phyloP scores from a whole-genome alignment of 2,888 invertebrate species.

The Coecobrya sp. region DNA sequence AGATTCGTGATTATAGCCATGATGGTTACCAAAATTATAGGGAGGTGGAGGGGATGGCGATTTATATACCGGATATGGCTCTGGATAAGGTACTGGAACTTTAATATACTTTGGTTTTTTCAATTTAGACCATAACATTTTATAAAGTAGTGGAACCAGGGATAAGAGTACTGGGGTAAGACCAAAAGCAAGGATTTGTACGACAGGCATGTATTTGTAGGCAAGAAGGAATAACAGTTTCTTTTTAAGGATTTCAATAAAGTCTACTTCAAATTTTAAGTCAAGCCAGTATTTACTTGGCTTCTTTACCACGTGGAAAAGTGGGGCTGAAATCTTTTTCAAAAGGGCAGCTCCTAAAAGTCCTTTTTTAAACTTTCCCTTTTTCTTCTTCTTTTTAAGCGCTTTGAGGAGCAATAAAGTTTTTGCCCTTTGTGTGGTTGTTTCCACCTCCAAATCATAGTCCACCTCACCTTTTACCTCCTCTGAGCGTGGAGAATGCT shows the following conservation, averaged over 20 bases:
- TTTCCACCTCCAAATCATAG: not conserved
- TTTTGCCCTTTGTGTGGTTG: not conserved
- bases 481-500: constrained; percentile 10
- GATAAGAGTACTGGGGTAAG: constrained; percentile 69
- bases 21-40: not conserved
- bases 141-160: constrained; percentile 72
- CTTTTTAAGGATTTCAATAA: constrained; percentile 80
- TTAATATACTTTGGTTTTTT: constrained; percentile 73
- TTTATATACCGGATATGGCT: constrained; percentile 61
- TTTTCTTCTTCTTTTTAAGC: constrained; percentile 76
- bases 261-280: constrained; percentile 78
- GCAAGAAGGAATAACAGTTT: constrained; percentile 79
- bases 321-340: too few species aligned
- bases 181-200: constrained; percentile 75
- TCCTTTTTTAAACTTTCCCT: constrained; percentile 46
- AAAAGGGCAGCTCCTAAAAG: constrained; percentile 27
- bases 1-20: not conserved
- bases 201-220: constrained; percentile 80
- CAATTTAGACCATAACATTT: constrained; percentile 72
- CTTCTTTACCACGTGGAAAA: constrained; percentile 65
- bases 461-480: constrained; percentile 2
- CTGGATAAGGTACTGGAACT: constrained; percentile 65
- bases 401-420: constrained; percentile 71
- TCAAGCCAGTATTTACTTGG: constrained; percentile 81
- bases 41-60: constrained; percentile 44